phyloP scores from a whole-genome alignment of 1,140 invertebrate genomes.

The Drosophila erecta region DNA sequence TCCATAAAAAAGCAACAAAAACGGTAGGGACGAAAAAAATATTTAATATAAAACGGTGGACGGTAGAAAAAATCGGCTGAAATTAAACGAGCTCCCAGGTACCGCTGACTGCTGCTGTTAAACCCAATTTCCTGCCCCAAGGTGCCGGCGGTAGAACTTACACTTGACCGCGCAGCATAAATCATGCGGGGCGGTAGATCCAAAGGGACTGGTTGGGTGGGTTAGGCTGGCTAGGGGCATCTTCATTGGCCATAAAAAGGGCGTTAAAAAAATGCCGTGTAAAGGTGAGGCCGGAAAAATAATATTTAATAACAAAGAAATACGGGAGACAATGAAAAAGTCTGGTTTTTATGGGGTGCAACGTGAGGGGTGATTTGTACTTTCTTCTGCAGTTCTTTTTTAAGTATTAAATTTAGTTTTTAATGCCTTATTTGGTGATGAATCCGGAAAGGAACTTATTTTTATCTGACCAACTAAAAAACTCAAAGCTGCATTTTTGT shows the following conservation, averaged over 20 bases:
- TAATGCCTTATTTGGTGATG: conserved; percentile 3
- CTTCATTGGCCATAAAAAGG: conserved; percentile 64
- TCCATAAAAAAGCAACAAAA: conserved; percentile 60
- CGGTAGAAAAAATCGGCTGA: conserved; percentile 54
- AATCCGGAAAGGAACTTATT: conserved; percentile 2
- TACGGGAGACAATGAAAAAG: conserved; percentile 63
- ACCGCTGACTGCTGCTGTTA: conserved; percentile 57
- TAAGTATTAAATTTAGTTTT: conserved; percentile 36
- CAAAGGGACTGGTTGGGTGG: conserved; percentile 1
- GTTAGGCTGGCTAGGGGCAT: conserved; percentile 23
- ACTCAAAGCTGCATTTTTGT: too few relatives aligned
- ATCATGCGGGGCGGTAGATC: conserved; percentile 45
- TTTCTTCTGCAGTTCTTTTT: conserved; percentile 1
- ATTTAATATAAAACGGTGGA: conserved; percentile 51
- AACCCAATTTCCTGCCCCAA: conserved; percentile 72
- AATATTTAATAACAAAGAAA: conserved; percentile 77
- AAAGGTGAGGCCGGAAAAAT: conserved; percentile 64
- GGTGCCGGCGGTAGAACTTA: conserved; percentile 67
- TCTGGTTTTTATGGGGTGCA: conserved; percentile 33
- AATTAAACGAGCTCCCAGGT: conserved; percentile 75
- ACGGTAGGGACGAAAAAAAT: conserved; percentile 38
- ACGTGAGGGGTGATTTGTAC: neutral
- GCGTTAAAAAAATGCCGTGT: conserved; percentile 41
- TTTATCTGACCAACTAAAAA: neutral
- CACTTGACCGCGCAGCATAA: conserved; percentile 80